Conservation (phyloP, 2,888 invertebrate genomes). For the Meganola albula region DNA sequence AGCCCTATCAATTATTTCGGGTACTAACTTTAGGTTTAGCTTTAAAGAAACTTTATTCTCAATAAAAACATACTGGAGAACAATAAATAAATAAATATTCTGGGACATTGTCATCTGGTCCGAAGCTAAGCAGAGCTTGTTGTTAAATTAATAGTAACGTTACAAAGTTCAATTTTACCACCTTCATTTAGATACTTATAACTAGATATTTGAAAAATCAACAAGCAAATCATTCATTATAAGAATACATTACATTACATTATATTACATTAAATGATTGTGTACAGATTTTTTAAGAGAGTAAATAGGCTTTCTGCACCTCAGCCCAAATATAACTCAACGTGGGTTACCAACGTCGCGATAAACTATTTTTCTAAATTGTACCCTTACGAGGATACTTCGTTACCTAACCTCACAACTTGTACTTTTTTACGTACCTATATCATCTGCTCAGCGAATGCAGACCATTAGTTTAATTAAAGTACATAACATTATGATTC, state of each 20-base stretch:
- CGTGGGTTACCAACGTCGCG: slow-evolving; percentile 12
- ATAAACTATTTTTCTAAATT: background rate
- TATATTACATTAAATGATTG: slow-evolving; percentile 2
- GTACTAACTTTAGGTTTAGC: too few species aligned
- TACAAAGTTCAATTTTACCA: too few species aligned
- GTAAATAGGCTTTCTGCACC: slow-evolving; percentile 13
- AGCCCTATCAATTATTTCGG: slow-evolving; percentile 4
- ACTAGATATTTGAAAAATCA: too few species aligned
- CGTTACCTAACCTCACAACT: slow-evolving; percentile 1
- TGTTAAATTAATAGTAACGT: too few species aligned
- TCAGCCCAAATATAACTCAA: slow-evolving; percentile 16
- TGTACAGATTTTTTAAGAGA: slow-evolving; percentile 18
- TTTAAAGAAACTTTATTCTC: too few species aligned
- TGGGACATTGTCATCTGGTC: too few species aligned
- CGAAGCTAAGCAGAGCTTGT: too few species aligned
- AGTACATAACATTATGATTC: slow-evolving; percentile 8
- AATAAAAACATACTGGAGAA: too few species aligned
- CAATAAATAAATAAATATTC: too few species aligned
- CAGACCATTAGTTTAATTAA: slow-evolving; percentile 8
- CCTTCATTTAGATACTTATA: too few species aligned
- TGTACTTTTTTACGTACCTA: slow-evolving; percentile 2
- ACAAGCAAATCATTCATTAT: too few species aligned
- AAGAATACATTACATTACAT: too few species aligned
- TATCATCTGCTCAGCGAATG: slow-evolving; percentile 6
- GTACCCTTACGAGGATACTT: background rate